A percentile compares a stretch with the other conserved stretches of the same genome.
phyloP scores from a whole-genome alignment of 1,140 invertebrate genomes.

The Pectinophora gossypiella region DNA sequence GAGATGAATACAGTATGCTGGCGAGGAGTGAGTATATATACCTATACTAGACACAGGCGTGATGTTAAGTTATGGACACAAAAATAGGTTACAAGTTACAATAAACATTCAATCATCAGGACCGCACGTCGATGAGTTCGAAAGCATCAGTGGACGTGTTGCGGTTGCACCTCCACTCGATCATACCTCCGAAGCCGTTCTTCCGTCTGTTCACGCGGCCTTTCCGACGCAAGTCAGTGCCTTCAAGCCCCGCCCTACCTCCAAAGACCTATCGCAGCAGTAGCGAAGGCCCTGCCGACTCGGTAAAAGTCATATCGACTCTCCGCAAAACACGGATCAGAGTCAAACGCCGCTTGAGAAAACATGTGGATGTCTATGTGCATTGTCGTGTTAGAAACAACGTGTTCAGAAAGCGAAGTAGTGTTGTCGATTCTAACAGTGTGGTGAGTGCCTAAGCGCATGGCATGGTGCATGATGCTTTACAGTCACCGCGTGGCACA shows the following conservation, averaged over 20 bases:
- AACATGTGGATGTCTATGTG: conserved; percentile 63
- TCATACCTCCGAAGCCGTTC: conserved; percentile 69
- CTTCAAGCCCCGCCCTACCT: conserved; percentile 77
- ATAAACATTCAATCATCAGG: conserved; percentile 37
- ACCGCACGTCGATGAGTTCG: conserved; percentile 56
- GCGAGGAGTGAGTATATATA: too few species aligned
- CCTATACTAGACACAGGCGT: too few species aligned
- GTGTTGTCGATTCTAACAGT: conserved; percentile 49
- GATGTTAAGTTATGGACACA: neutral
- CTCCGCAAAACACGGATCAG: conserved; percentile 48
- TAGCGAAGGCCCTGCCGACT: conserved; percentile 68
- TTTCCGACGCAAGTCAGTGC: conserved; percentile 80
- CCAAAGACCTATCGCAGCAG: conserved; percentile 70
- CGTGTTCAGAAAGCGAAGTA: conserved; percentile 34
- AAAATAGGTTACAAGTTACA: neutral
- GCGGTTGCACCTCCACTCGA: conserved; percentile 66
- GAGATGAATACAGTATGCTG: too few species aligned
- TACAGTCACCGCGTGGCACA: neutral
- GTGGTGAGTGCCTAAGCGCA: conserved; percentile 64
- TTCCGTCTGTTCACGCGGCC: conserved; percentile 78
- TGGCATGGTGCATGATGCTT: conserved; percentile 40
- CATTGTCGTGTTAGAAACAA: conserved; percentile 46
- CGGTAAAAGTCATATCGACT: conserved; percentile 51
- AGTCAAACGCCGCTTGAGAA: conserved; percentile 50
- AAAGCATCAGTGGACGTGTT: conserved; percentile 64